Conservation (phyloP, 2,888 invertebrate species). For the Rugalucina vietnamica region DNA sequence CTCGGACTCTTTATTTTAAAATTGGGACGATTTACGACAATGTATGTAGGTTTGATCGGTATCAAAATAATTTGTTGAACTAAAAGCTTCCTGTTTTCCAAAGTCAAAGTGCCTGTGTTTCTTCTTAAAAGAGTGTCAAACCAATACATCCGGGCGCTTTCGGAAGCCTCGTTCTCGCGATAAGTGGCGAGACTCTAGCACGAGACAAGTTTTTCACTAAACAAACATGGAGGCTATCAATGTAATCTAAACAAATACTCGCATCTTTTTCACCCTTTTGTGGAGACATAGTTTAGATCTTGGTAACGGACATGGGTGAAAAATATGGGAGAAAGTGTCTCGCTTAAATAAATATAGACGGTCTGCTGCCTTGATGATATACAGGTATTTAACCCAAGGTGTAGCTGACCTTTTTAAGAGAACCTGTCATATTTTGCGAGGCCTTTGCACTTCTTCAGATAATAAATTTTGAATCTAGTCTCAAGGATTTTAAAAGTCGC, state of each 20-base stretch:
- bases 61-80: neutral
- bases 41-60: too few species aligned
- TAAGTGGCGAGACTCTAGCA: conserved; percentile 40
- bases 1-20: too few species aligned
- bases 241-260: conserved; percentile 65
- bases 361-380: conserved; percentile 21
- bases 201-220: conserved; percentile 45
- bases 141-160: conserved; percentile 1
- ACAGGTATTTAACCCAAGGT: neutral
- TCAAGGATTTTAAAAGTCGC: too few species aligned
- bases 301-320: conserved; percentile 49
- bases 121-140: conserved; percentile 7
- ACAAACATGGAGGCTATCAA: conserved; percentile 62
- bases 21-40: too few species aligned
- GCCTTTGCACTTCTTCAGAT: too few species aligned
- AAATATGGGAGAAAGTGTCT: conserved; percentile 51
- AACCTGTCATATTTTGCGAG: too few species aligned
- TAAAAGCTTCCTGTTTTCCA: neutral
- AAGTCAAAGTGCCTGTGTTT: neutral
- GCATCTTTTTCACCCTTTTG: conserved; percentile 66
- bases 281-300: conserved; percentile 59
- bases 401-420: neutral
- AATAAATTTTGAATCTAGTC: too few species aligned
- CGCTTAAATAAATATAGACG: conserved; percentile 59
- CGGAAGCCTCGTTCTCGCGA: conserved; percentile 28